Evolutionary conservation across 2,888 invertebrate genomes (phyloP).

Genomic region (Nowickia ferox): DNA sequence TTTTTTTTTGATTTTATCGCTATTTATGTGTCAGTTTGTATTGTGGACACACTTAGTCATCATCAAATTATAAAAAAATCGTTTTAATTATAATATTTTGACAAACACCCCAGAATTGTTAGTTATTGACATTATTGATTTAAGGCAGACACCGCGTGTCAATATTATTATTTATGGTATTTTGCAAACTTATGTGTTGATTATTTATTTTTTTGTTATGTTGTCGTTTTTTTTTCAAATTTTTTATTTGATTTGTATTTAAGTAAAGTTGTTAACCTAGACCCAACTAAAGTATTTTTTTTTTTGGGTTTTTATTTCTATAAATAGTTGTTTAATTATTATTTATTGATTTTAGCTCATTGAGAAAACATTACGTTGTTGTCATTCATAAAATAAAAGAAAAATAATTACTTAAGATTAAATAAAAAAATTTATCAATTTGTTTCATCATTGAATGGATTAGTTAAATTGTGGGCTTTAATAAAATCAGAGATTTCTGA

Average conservation of each 20-base stretch:
- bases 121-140: conserved; percentile 9
- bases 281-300: conserved; percentile 77
- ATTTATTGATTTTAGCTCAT: background rate
- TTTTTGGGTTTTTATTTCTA: conserved; percentile 38
- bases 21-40: background rate
- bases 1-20: conserved; percentile 13
- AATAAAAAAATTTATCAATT: too few relatives aligned
- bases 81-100: background rate
- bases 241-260: conserved; percentile 5
- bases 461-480: too few relatives aligned
- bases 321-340: conserved; percentile 30
- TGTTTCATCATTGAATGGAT: too few relatives aligned
- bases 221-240: conserved; percentile 10
- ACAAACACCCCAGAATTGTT: conserved; percentile 22
- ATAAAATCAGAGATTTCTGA: too few relatives aligned
- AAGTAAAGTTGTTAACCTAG: conserved; percentile 78
- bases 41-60: background rate
- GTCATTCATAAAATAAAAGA: too few relatives aligned
- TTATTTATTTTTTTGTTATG: conserved; percentile 10
- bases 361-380: background rate
- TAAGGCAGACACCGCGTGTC: background rate
- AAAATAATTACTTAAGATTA: too few relatives aligned
- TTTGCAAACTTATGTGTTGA: conserved; percentile 29
- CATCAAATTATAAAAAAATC: background rate
- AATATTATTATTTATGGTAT: background rate